Conservation (phyloP, 2,113 vertebrate species). For the Cepphus grylle region DNA sequence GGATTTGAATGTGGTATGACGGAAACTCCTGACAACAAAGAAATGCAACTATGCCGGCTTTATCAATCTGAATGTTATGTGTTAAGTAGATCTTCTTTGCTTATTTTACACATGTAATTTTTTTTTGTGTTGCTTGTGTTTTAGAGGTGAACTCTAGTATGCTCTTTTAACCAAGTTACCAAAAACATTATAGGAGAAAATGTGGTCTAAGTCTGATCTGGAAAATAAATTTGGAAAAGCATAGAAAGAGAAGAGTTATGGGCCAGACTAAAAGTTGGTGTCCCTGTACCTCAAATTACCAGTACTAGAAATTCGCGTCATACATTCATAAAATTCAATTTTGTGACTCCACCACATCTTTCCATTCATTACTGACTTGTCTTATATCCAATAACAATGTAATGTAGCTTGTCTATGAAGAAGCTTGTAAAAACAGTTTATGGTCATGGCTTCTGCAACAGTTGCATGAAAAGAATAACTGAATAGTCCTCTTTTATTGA, state of each 20-base stretch:
- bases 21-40: neutral
- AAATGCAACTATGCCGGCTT: neutral
- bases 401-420: neutral
- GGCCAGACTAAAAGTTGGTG: neutral
- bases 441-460: neutral
- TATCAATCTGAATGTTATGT: neutral
- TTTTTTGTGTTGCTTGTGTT: neutral
- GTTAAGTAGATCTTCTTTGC: neutral
- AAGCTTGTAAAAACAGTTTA: neutral
- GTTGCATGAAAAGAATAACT: neutral
- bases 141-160: neutral
- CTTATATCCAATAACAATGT: neutral
- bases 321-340: neutral
- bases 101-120: neutral
- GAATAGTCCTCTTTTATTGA: neutral
- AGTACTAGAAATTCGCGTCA: neutral
- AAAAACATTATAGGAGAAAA: neutral
- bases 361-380: neutral
- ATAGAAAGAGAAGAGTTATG: neutral
- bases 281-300: neutral
- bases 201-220: neutral
- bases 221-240: neutral
- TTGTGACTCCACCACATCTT: neutral
- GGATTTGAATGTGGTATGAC: accelerated
- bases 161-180: neutral